Evolutionary conservation across 2,113 vertebrate genomes (phyloP), one percentile per base, ranked within the genome.

Genomic region (Tyto alba): DNA sequence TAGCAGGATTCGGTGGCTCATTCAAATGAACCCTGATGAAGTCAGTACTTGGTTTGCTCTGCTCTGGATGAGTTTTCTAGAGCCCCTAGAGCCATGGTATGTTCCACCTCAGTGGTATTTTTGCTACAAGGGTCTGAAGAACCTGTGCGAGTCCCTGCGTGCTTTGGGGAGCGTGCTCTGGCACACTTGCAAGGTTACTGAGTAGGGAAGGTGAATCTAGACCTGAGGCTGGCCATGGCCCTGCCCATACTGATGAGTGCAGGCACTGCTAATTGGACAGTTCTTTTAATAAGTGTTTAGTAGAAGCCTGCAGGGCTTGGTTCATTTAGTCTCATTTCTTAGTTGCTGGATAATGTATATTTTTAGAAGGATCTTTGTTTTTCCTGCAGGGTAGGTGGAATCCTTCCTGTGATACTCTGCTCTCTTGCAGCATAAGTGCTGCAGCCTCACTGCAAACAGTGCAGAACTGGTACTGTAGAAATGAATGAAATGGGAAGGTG

Each of bases 311-410:
- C 73, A 50, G 73, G 80, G 32, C 48, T 89, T 92, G 48, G 18
- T 87, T 84, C 64, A 57, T 72, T 92, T 89, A 43, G 75, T 95
- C 83, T 90, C 13, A 34, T 89, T 90, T 95, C 85, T 95, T 85
- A 96, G 82, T 93, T 85, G 52, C 38, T 68, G 77, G 59, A 86
- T 90, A 90, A 69, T 36, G 34, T 96, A 40, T 91, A 88, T 78
- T 96, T 92, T 93, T 85, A 34, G 71, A 91, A 95, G 66, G 68
- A 92, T 88, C 79, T 90, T 94, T 96, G 80, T 41, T 93, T 83
- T 94, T 95, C 92, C 95, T 95, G 77, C n/a, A 77, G 94, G 80
- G 92, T 69, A 79, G 77, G 89, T 85, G 59, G 81, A 88, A 78
- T 85, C 47, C 38, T 94, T 86, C 86, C 63, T 86, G 73, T 0